Base-by-base conservation (phyloP, 2,113 vertebrate genomes). In the Seriola rivoliana region DNA sequence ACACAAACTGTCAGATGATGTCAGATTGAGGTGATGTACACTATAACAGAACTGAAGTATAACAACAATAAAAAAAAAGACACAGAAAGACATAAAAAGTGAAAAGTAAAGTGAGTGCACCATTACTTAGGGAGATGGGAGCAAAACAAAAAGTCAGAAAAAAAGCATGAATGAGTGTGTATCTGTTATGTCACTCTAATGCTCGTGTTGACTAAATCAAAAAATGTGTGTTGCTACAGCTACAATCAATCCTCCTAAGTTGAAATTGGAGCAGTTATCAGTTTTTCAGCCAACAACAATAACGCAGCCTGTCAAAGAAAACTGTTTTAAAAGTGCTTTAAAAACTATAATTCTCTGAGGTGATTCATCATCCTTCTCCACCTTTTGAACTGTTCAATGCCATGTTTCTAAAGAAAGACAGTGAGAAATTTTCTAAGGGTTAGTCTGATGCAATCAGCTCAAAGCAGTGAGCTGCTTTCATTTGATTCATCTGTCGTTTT, bases 321-420 rank as follows among this genome's bases (percentile, higher is more conserved):
- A 59, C 1, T 54, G 57, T n/a, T n/a, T 74, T 13, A 21, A 5
- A 5, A 29, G 25, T 71, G 13, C 19, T 70, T 46, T 54, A 13
- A 72, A 55, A 46, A 40, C 32, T 11, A 5, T 13, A 17, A 54
- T 59, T 65, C 29, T 58, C 59, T 32, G 8, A 50, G 38, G 25
- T 4, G 4, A 48, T 64, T 54, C 10, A 19, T 50, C 21, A 29
- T 76, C 59, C 4, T 25, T 32, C 52, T 36, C 38, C 34, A 62
- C 38, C 50, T 42, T 21, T 48, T 25, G 13, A 74, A 58, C 8
- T 40, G 16, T 16, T 72, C 78, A 85, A 82, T 78, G 80, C 23
- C 52, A 55, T 32, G 17, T 65, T 60, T 75, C 9, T 60, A 66
- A 16, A 71, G 5, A 70, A 25, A 48, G n/a, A 8, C 10, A 40